Conservation (phyloP, 2,113 vertebrate genomes). For the Tachysurus fulvidraco region DNA sequence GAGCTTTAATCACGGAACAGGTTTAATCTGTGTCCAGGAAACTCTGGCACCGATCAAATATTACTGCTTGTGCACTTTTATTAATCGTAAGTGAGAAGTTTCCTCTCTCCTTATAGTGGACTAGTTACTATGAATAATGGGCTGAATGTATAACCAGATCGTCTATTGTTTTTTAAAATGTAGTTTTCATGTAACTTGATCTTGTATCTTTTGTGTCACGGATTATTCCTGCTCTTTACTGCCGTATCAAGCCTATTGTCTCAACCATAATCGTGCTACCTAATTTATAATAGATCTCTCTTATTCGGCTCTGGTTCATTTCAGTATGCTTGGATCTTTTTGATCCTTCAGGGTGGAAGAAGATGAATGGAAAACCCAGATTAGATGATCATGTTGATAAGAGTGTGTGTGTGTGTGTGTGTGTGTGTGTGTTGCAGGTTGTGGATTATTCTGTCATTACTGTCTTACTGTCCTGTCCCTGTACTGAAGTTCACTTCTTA, state of each 20-base stretch:
- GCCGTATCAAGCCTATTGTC: background rate
- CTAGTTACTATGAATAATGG: background rate
- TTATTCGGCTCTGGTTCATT: background rate
- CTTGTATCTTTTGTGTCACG: background rate
- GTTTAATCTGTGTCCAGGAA: constrained; percentile 1
- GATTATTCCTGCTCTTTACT: background rate
- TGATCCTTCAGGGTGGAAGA: background rate
- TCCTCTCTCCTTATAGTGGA: background rate
- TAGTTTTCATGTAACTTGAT: background rate
- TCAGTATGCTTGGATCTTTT: background rate
- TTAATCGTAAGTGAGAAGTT: background rate
- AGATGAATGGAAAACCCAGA: background rate
- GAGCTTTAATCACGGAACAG: constrained; percentile 10
- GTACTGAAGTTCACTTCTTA: constrained; percentile 68
- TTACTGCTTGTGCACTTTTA: constrained; percentile 4
- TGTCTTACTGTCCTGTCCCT: constrained; percentile 65
- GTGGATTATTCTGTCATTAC: constrained; percentile 56
- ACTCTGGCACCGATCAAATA: background rate
- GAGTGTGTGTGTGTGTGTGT: constrained; percentile 2
- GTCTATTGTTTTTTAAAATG: background rate
- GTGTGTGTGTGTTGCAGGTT: constrained; percentile 70
- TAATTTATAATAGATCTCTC: constrained; percentile 5
- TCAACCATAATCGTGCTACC: background rate
- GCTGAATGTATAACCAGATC: background rate
- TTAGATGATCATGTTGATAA: background rate